Evolutionary conservation across 1,140 invertebrate genomes (phyloP), one percentile per base, ranked within the genome.

Genomic region (Drosophila oshimai): DNA sequence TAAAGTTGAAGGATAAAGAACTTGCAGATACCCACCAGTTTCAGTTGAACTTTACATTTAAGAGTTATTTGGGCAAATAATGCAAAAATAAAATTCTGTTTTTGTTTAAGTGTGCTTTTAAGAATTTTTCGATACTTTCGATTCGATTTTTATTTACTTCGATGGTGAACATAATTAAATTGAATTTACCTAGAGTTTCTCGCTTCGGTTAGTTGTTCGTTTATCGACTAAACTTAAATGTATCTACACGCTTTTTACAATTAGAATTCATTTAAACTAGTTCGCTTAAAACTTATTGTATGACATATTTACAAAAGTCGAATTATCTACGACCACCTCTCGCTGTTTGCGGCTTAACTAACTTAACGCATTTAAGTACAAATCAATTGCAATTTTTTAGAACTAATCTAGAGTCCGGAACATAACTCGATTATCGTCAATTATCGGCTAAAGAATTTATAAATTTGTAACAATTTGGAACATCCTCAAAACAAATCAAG

Each of bases 251-350:
- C 61, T 68, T 73, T 73, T 69, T 86, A 84, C 81, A 84, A 86
- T 86, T 84, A 57, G 64, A 83, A 83, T 83, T 62, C 36, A 41
- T 80, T 64, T 79, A 84, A 84, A 79, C 80, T 86, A 84, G 50
- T 69, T 75, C 54, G 57, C 80, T 86, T 84, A 84, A 84, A 87
- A 84, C 80, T 84, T 87, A 83, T 79, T 79, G 80, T 86, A 84
- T 80, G 81, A 68, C 65, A 73, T 84, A 84, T 84, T 75, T 84
- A 84, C 80, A 84, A 76, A 64, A 34, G 79, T 77, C 60, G 77
- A 57, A 53, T 34, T 53, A 7, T 33, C 64, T 71, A 50, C 80
- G 71, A 80, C 75, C 54, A 65, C 64, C 44, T 22, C 20, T 41
- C 17, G 9, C 57, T 31, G 7, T 49, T 50, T 33, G 20, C 20